Base-by-base conservation (phyloP, 1,140 invertebrate genomes). In the Drosophila parabipectinata region DNA sequence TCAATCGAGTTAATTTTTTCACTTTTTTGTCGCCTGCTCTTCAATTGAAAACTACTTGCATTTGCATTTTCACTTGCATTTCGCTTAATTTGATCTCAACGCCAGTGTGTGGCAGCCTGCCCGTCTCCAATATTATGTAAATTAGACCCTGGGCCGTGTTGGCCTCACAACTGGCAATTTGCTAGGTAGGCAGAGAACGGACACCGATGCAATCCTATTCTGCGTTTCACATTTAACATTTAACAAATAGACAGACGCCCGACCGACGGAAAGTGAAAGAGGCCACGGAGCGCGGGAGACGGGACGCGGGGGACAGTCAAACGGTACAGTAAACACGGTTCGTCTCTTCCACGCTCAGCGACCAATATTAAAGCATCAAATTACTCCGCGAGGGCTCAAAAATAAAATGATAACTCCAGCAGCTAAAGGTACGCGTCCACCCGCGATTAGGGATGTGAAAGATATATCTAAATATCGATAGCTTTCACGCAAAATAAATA, bases 121-220 rank as follows among this genome's bases (percentile, higher is more conserved):
- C 26, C 28, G 18, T 57, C 41, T 21, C 21, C 21, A 68, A 77
- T 71, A 80, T 74, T 84, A 84, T 84, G 81, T 64, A 80, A 84
- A 84, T 79, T 66, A 52, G 53, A 18, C 24, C 52, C 34, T 14
- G 15, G 7, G 34, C 14, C 9, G 26, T 21, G 37, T 37, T 28
- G 47, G 30, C 28, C 55, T 73, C 26, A 64, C 7, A 15, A 76
- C 79, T 58, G 41, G 63, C 52, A 26, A 87, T 87, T 81, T 45
- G 47, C 47, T 39, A 7, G 53, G 21, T 21, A 21, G 48, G 64
- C 68, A 21, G 34, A 47, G 21, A 62, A 30, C 30, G 8, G 45
- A 28, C 5, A 45, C 45, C 77, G 21, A 21, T 26, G 55, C 47
- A 30, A 64, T 14, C 67, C 26, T 6, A 44, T 72, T 37, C 51